Conservation (phyloP, 2,797 vertebrate species). For the Hydrolagus colliei region DNA sequence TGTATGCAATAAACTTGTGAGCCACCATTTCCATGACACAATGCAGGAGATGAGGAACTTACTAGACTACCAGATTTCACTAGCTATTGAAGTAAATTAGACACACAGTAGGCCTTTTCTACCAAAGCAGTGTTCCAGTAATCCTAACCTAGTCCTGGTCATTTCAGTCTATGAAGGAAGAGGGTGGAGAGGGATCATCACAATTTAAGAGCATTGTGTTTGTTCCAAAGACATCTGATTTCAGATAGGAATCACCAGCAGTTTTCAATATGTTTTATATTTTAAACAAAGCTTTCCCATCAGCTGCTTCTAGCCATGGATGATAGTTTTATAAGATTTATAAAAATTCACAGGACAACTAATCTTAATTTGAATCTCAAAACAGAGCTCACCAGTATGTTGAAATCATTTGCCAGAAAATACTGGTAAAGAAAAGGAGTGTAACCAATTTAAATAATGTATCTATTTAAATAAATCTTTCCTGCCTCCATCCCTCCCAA, state of each 20-base stretch:
- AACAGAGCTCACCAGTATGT: not conserved
- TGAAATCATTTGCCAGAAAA: not conserved
- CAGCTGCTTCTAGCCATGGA: not conserved
- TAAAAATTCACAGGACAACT: not conserved
- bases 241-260: not conserved
- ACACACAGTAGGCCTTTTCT: too few relatives aligned
- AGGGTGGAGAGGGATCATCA: not conserved
- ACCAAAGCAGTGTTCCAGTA: too few relatives aligned
- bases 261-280: not conserved
- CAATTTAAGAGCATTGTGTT: not conserved
- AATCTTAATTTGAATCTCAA: constrained; percentile 2
- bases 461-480: not conserved
- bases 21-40: not conserved
- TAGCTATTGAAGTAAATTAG: too few relatives aligned
- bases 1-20: not conserved
- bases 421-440: not conserved
- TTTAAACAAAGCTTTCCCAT: not conserved
- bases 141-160: not conserved
- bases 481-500: too few relatives aligned
- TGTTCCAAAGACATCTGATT: not conserved
- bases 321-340: not conserved
- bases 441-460: not conserved
- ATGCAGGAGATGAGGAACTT: not conserved
- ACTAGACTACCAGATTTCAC: too few relatives aligned
- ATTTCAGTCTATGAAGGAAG: not conserved